Base-by-base conservation (phyloP, 1,140 invertebrate genomes). In the Dolichoris vasculosae region DNA sequence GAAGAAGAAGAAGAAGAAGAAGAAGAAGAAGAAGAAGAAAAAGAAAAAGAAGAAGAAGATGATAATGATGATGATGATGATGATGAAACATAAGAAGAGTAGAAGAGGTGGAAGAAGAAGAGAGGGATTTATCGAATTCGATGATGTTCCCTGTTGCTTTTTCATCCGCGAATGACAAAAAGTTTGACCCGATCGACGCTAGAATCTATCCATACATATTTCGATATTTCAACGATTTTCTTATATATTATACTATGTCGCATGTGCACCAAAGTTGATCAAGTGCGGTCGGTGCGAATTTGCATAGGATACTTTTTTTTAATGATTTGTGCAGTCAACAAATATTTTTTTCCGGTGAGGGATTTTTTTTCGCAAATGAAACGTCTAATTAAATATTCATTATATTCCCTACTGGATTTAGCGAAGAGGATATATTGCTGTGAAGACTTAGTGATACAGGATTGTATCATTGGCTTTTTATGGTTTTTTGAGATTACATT, bases 331-430 rank as follows among this genome's bases (percentile, higher is more conserved):
- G 67, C 67, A 82, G 17, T 82, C 67, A 48, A 38, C 67, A 40
- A 59, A 82, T n/a, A 40, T 63, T 78, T 63, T 78, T 59, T 78
- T 32, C 48, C 17, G 40, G 4, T 20, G 20, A 13, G 2, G 32
- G 38, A 59, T 78, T 59, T 17, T 78, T 40, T 26, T 63, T 76
- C n/a, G 30, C 35, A 11, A 51, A 78, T 67, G 30, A 38, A 81
- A 67, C 35, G n/a, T 2, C 69, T 73, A 43, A 30, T 75, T 63
- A 51, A 83, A 83, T 83, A 83, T 83, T 83, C 71, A 75, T 83
- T 83, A 76, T 83, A 63, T 75, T 73, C 48, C 23, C 82, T 76
- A 76, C 81, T 82, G 46, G 46, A 75, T 71, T 75, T 51, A 71
- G 11, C 38, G 32, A 40, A 32, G n/a, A 69, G 63, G 26, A 64